A percentile compares a stretch with the other conserved stretches of the same genome.
Conservation (phyloP, 1,140 invertebrate genomes). For the Chrysoperla carnea region DNA sequence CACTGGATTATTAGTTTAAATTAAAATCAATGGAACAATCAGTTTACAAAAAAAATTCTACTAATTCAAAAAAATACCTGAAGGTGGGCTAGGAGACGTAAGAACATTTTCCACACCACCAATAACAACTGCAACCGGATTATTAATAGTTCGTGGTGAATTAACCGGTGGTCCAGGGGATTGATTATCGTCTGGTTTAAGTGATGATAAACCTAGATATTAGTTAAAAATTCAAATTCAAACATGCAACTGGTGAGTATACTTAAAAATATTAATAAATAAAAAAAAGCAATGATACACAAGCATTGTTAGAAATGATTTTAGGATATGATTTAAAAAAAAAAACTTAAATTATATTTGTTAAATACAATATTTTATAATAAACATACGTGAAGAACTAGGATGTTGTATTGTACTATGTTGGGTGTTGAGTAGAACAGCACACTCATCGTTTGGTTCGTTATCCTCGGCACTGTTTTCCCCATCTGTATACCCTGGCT, state of each 20-base stretch:
- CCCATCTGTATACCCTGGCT: background rate
- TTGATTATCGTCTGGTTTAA: background rate
- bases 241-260: background rate
- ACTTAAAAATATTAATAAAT: no score
- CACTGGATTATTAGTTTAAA: no score
- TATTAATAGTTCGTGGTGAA: constrained; percentile 6
- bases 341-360: constrained; percentile 1
- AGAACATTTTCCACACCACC: constrained; percentile 23
- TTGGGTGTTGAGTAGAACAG: background rate
- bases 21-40: no score
- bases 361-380: background rate
- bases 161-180: constrained; percentile 8
- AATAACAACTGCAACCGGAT: constrained; percentile 18
- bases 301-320: no score
- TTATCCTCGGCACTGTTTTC: background rate
- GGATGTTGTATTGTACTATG: background rate
- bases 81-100: constrained; percentile 35
- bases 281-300: no score
- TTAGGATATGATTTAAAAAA: background rate
- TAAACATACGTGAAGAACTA: background rate
- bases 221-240: background rate
- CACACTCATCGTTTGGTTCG: background rate
- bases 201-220: constrained; percentile 1
- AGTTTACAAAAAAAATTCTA: background rate
- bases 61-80: constrained; percentile 19